Conservation (phyloP, 2,888 invertebrate genomes). For the Catocala fraxini region DNA sequence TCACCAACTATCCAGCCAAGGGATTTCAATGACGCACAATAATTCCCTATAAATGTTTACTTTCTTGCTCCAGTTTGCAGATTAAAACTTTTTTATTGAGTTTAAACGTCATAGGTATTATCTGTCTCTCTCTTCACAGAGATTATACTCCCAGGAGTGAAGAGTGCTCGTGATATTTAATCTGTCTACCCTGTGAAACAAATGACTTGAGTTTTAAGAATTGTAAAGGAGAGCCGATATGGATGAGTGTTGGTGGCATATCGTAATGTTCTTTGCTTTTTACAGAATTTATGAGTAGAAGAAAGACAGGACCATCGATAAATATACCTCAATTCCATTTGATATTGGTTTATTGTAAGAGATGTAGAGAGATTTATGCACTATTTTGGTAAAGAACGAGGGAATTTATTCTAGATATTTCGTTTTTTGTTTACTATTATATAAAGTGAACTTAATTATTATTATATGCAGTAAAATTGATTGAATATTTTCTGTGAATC, state of each 20-base stretch:
- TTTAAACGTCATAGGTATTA: conserved; percentile 37
- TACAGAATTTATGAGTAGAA: neutral
- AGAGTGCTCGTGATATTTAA: conserved; percentile 49
- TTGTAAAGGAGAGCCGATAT: conserved; percentile 20
- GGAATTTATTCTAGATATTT: too few relatives aligned
- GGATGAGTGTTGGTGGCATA: conserved; percentile 22
- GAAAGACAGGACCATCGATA: too few relatives aligned
- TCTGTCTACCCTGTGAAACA: conserved; percentile 31
- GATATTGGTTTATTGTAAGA: too few relatives aligned
- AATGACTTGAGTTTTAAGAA: conserved; percentile 35
- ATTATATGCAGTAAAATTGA: too few relatives aligned
- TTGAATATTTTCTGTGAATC: too few relatives aligned
- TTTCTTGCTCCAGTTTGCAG: conserved; percentile 13
- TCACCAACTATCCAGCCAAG: neutral
- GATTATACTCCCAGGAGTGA: conserved; percentile 34
- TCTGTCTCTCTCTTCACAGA: conserved; percentile 11
- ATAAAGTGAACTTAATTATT: too few relatives aligned
- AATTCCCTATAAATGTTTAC: conserved; percentile 22
- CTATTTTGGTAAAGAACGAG: too few relatives aligned
- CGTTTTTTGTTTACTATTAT: too few relatives aligned
- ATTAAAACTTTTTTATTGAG: conserved; percentile 29
- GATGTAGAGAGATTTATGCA: too few relatives aligned
- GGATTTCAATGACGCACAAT: too few relatives aligned
- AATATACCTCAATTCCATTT: too few relatives aligned
- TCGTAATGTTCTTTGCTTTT: conserved; percentile 12